Percentiles rank a stretch among this genome's conserved stretches.
Conservation (phyloP, 2,797 vertebrate species). For the Helicolenus hilgendorfi region DNA sequence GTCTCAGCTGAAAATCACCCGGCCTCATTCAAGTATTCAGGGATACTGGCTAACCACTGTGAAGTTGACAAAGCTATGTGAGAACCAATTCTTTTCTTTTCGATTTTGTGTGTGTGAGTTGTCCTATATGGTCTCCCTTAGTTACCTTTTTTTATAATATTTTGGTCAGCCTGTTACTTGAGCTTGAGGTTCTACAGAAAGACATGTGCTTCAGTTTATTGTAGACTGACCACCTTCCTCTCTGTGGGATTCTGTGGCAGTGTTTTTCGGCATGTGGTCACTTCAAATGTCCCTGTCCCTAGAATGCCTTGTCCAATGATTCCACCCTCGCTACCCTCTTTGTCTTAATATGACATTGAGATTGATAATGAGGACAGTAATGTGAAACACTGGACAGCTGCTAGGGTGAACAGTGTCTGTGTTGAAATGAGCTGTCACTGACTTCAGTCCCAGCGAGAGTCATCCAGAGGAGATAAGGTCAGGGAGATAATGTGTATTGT, state of each 20-base stretch:
- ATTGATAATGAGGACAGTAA: conserved; percentile 44
- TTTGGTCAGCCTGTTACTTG: background rate
- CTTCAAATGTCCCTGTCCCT: background rate
- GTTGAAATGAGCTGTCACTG: conserved; percentile 66
- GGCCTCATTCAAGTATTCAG: background rate
- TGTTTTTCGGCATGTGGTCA: background rate
- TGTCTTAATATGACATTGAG: conserved; percentile 65
- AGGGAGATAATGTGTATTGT: conserved; percentile 49
- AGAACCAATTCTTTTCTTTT: background rate
- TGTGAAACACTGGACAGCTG: conserved; percentile 51
- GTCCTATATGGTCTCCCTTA: background rate
- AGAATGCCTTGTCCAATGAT: background rate
- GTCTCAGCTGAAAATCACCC: background rate
- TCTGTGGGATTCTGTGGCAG: background rate
- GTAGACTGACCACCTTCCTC: background rate
- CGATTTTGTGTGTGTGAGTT: background rate
- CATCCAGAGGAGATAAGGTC: conserved; percentile 70
- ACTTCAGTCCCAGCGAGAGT: conserved; percentile 58
- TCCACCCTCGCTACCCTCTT: background rate
- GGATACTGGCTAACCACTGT: background rate
- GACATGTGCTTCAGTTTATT: background rate
- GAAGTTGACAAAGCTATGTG: background rate
- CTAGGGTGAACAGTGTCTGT: conserved; percentile 17
- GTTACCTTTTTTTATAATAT: background rate
- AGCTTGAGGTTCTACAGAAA: background rate